phyloP scores from a whole-genome alignment of 2,888 invertebrate genomes.

The Drosophila seclusa region DNA sequence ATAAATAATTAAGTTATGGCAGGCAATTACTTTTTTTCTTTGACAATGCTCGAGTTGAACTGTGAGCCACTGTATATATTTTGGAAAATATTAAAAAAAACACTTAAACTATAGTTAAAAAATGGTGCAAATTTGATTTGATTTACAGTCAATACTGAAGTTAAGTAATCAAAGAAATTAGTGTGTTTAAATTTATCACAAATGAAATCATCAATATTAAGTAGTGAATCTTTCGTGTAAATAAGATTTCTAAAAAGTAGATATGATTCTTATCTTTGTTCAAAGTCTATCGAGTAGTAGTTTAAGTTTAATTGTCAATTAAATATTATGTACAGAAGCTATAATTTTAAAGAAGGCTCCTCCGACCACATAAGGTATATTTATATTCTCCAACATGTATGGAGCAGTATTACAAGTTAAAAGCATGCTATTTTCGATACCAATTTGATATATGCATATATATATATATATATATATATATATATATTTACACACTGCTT shows the following conservation, averaged over 20 bases:
- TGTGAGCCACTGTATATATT: no score
- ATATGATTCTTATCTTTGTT: constrained; percentile 1
- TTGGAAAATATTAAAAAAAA: background rate
- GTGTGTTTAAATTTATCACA: background rate
- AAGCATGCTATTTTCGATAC: background rate
- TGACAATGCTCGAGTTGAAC: no score
- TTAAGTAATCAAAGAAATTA: background rate
- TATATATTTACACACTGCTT: no score
- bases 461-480: no score
- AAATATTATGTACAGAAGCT: background rate
- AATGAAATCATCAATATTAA: background rate
- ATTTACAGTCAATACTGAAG: background rate
- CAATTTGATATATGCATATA: no score
- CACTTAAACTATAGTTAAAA: background rate
- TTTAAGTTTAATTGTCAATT: background rate
- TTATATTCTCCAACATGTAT: no score
- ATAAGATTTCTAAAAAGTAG: background rate
- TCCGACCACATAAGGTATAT: no score
- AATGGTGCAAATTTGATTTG: background rate
- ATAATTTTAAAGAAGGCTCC: background rate
- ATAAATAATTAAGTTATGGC: no score
- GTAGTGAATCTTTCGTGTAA: background rate
- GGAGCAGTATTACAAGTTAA: no score
- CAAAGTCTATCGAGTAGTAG: constrained; percentile 11
- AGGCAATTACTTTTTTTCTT: no score